These are phyloP conservation scores for Heliconius ethilla DNA, from an alignment of 2,888 invertebrate genomes.

Conservation along the genomic window DNA sequence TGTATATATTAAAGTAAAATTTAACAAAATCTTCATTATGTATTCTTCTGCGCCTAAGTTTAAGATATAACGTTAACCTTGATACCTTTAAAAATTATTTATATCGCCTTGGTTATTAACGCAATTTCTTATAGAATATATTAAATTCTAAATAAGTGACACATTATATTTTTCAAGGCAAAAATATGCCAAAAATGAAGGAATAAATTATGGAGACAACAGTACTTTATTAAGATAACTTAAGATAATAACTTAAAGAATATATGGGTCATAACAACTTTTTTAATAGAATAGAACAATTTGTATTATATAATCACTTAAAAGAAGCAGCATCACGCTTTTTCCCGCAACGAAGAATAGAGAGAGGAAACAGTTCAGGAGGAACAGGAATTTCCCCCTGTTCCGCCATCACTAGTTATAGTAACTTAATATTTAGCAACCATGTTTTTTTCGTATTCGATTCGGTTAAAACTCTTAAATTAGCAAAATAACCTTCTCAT, in stretches of 20 bases:
- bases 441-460: not conserved
- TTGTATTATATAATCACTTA: not conserved
- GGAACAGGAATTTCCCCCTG: not conserved
- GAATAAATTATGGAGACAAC: not conserved
- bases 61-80: constrained; percentile 31
- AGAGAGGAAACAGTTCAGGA: no score
- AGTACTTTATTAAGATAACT: not conserved
- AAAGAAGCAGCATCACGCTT: not conserved
- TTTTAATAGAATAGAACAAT: not conserved
- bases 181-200: not conserved
- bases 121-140: constrained; percentile 29
- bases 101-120: constrained; percentile 30
- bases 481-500: constrained; percentile 3
- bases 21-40: constrained; percentile 5
- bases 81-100: constrained; percentile 34
- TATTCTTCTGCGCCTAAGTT: constrained; percentile 11
- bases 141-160: constrained; percentile 17
- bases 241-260: not conserved
- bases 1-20: not conserved
- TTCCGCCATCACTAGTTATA: no score
- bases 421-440: no score
- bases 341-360: not conserved
- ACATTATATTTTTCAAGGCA: constrained; percentile 23
- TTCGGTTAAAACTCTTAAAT: not conserved
- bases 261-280: not conserved